These are phyloP conservation scores for Jaculus jaculus DNA, from an alignment of 2,113 vertebrate genomes.

Conservation along the genomic window DNA sequence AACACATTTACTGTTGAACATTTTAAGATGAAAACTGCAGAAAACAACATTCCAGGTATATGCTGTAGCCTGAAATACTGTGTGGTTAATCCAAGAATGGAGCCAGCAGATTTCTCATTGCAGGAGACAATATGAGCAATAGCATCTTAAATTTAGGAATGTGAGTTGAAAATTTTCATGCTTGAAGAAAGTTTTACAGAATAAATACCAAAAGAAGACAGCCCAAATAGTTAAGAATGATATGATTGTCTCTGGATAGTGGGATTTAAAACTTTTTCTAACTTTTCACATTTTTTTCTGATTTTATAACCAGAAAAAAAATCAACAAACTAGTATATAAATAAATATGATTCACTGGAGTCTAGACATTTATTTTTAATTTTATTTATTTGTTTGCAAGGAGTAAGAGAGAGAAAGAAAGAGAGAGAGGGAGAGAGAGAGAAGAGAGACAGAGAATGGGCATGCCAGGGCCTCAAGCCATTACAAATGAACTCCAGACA, in stretches of 20 bases:
- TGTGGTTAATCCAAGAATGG: not conserved
- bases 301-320: slow-evolving; percentile 28
- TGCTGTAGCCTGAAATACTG: not conserved
- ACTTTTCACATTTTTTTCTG: not conserved
- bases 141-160: not conserved
- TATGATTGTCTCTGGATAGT: not conserved
- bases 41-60: not conserved
- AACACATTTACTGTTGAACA: not conserved
- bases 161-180: not conserved
- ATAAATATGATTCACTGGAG: slow-evolving; percentile 23
- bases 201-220: not conserved
- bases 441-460: too few relatives aligned
- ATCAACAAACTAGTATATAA: not conserved
- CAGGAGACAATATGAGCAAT: not conserved
- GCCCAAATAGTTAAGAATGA: not conserved
- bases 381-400: too few relatives aligned
- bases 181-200: slow-evolving; percentile 26
- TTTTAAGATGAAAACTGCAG: slow-evolving; percentile 11
- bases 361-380: not conserved
- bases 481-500: too few relatives aligned
- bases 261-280: not conserved
- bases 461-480: too few relatives aligned
- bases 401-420: too few relatives aligned
- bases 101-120: not conserved
- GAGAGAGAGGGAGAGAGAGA: too few relatives aligned